Evolutionary conservation across 2,113 vertebrate species (phyloP).

Genomic region (Athene noctua): DNA sequence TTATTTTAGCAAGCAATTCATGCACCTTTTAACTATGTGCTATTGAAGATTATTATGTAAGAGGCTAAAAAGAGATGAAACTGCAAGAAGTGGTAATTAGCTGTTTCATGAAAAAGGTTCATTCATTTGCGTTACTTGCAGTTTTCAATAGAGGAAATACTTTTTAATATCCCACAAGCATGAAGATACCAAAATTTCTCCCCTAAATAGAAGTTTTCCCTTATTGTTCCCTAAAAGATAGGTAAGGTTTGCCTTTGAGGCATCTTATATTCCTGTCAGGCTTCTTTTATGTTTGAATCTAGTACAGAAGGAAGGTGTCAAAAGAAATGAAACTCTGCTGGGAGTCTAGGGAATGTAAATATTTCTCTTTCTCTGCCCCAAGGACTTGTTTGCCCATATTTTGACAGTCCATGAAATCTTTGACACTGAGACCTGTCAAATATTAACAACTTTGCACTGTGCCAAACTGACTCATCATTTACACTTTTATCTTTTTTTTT

Average conservation of each 20-base stretch:
- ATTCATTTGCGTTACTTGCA: neutral
- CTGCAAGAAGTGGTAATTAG: neutral
- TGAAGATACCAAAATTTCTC: slow-evolving; percentile 3
- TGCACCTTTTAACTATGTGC: neutral
- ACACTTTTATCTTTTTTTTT: slow-evolving; percentile 68
- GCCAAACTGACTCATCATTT: slow-evolving; percentile 72
- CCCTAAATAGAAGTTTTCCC: neutral
- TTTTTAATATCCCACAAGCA: neutral
- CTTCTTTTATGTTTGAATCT: slow-evolving; percentile 78
- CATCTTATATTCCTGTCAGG: slow-evolving; percentile 84
- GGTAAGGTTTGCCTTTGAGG: slow-evolving; percentile 79
- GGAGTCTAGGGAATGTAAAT: slow-evolving; percentile 87
- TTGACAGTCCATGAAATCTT: slow-evolving; percentile 86
- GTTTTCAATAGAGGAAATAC: neutral
- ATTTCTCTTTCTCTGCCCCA: slow-evolving; percentile 79
- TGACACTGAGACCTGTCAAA: slow-evolving; percentile 92
- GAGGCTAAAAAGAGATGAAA: neutral
- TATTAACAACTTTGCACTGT: slow-evolving; percentile 75
- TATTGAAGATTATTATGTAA: neutral
- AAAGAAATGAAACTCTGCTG: slow-evolving; percentile 81
- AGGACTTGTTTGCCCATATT: slow-evolving; percentile 85
- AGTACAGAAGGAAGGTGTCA: slow-evolving; percentile 87
- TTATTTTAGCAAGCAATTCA: neutral
- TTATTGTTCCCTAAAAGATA: slow-evolving; percentile 63
- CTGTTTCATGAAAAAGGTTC: neutral